Evolutionary conservation across 1,140 invertebrate genomes (phyloP), one percentile per base, ranked within the genome.

Genomic region (Littorina saxatilis): DNA sequence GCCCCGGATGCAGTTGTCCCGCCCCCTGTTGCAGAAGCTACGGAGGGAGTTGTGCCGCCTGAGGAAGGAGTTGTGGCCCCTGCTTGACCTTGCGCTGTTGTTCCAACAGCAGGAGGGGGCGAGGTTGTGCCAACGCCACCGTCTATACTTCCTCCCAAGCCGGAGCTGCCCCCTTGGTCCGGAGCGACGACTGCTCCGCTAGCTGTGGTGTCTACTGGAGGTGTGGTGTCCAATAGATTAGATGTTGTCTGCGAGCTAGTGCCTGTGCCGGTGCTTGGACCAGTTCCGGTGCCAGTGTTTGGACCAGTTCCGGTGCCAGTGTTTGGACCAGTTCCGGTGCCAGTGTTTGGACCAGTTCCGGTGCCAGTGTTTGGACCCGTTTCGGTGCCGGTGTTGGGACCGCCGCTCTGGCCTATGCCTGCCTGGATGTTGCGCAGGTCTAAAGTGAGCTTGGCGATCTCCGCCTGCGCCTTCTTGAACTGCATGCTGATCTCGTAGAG

Each of bases 401-500:
- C 23, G 2, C 70, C 70, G 43, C 70, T 52, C 70, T 73, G 70
- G 5, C 70, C 70, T 39, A 73, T 73, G 37, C 47, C 15, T 35
- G 47, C 70, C 70, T 73, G 70, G 5, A 73, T n/a, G 1, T 35
- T 5, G 23, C 50, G 23, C 39, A 73, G 39, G 70, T 73, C 70
- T 23, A n/a, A 29, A 7, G 27, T 23, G 70, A 73, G 70, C 15
- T 39, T 39, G 20, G 70, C 39, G 20, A 73, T 43, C n/a, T 47
- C 20, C 27, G 29, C 3, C 40, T 37, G 20, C 7, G 70, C 70
- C 0, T n/a, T 13, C 23, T 35, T 39, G 23, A n/a, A 39, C 40
- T 73, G 23, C 70, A 52, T 73, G 40, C 29, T 47, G 40, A 43
- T 43, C 70, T 73, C 70, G 43, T 37, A 47, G 40, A 73, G 70